phyloP scores from a whole-genome alignment of 2,888 invertebrate species.

The Axea sp. region DNA sequence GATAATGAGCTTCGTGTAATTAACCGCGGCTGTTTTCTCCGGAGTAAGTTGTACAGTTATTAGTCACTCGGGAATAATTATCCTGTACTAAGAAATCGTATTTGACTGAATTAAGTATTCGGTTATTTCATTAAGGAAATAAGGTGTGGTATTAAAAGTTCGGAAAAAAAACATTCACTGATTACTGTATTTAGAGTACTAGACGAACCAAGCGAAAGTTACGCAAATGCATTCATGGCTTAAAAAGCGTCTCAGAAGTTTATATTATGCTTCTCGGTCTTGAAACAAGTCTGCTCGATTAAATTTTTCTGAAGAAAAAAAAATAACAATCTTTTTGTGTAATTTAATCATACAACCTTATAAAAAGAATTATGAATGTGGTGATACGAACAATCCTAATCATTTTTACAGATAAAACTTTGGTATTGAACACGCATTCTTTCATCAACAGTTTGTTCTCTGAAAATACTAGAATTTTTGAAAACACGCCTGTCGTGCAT shows the following conservation, averaged over 20 bases:
- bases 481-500: no score
- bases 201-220: conserved; percentile 15
- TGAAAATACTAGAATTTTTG: no score
- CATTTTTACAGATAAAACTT: no score
- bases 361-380: no score
- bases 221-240: conserved; percentile 9
- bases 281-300: background rate
- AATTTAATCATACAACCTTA: no score
- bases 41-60: conserved; percentile 46
- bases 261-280: background rate
- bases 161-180: conserved; percentile 8
- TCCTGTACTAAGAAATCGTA: conserved; percentile 27
- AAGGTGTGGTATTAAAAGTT: conserved; percentile 24
- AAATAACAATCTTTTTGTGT: no score
- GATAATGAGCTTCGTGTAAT: conserved; percentile 46
- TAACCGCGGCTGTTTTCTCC: conserved; percentile 48
- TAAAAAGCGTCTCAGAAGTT: conserved; percentile 9
- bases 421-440: no score
- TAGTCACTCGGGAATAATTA: conserved; percentile 52
- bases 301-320: no score
- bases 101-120: conserved; percentile 36
- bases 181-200: conserved; percentile 31
- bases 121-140: conserved; percentile 43
- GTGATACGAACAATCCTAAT: no score
- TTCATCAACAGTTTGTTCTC: no score